Conservation (phyloP, 1,140 invertebrate species). For the Cylas formicarius region DNA sequence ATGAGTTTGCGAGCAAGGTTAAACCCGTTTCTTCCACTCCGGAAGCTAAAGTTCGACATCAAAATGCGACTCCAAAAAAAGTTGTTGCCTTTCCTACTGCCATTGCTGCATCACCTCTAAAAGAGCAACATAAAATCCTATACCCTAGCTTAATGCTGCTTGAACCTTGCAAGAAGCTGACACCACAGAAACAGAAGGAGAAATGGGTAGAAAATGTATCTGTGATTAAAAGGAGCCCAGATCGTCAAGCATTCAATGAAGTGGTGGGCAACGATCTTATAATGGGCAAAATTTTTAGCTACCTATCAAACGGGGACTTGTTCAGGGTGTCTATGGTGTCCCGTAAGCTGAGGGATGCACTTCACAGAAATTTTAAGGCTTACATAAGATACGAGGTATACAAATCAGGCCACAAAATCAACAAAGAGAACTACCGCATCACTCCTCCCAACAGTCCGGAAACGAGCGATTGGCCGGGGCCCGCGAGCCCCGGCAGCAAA, state of each 20-base stretch:
- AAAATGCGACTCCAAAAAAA: conserved; percentile 10
- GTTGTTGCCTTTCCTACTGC: conserved; percentile 12
- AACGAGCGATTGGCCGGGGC: conserved; percentile 20
- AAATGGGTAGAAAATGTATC: conserved; percentile 4
- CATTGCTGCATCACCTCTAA: conserved; percentile 20
- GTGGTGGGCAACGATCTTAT: conserved; percentile 25
- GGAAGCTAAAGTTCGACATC: conserved; percentile 12
- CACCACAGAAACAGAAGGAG: conserved; percentile 23
- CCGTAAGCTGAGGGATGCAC: conserved; percentile 18
- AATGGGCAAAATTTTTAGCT: conserved; percentile 26
- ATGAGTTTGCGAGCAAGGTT: not conserved
- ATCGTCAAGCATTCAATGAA: conserved; percentile 13
- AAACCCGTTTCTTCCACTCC: conserved; percentile 18
- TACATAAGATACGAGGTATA: conserved; percentile 15
- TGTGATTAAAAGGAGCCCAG: not conserved
- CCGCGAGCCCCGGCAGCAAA: conserved; percentile 19
- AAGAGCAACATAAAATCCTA: conserved; percentile 27
- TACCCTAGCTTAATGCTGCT: conserved; percentile 23
- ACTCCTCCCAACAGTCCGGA: conserved; percentile 28
- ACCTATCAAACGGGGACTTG: conserved; percentile 32
- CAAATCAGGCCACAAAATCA: conserved; percentile 21
- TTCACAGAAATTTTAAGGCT: conserved; percentile 23
- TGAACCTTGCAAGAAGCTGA: conserved; percentile 15
- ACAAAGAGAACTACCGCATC: conserved; percentile 34
- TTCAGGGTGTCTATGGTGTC: conserved; percentile 29